Conservation (phyloP, 2,888 invertebrate species). For the Lasioglossum villosulum region DNA sequence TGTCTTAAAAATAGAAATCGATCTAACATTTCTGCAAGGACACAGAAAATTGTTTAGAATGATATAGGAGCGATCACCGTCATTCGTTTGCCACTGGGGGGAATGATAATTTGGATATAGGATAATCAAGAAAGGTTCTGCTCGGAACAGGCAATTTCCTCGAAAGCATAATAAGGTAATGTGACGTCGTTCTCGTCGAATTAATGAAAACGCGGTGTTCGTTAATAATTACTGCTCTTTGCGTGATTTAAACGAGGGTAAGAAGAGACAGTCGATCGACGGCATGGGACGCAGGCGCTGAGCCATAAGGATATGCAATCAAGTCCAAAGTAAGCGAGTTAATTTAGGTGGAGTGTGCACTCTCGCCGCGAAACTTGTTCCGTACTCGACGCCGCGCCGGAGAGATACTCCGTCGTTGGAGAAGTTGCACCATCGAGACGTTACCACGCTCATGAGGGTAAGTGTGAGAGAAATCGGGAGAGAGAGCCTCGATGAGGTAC, state of each 20-base stretch:
- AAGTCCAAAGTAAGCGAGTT: slow-evolving; percentile 78
- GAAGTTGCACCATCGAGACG: slow-evolving; percentile 76
- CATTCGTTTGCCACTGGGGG: neutral
- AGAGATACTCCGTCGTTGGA: slow-evolving; percentile 72
- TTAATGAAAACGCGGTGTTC: slow-evolving; percentile 60
- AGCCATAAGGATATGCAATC: slow-evolving; percentile 77
- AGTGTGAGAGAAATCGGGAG: slow-evolving; percentile 59
- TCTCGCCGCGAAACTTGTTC: slow-evolving; percentile 78
- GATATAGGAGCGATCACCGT: neutral
- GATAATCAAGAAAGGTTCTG: neutral
- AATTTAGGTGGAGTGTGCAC: slow-evolving; percentile 79
- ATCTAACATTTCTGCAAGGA: neutral
- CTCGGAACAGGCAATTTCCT: neutral
- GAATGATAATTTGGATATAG: neutral
- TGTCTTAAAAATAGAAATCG: no score
- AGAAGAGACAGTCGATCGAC: slow-evolving; percentile 62
- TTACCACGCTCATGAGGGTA: slow-evolving; percentile 71
- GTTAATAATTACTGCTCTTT: slow-evolving; percentile 57
- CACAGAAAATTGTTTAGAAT: neutral
- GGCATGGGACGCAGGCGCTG: slow-evolving; percentile 60
- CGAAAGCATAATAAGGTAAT: neutral
- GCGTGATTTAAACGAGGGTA: slow-evolving; percentile 49
- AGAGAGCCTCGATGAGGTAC: slow-evolving; percentile 23
- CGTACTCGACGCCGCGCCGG: slow-evolving; percentile 65
- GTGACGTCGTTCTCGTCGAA: slow-evolving; percentile 20